Percentiles rank a stretch among this genome's conserved stretches.
phyloP scores from a whole-genome alignment of 23 tunicate genomes.

The Aplidium turbinatum region DNA sequence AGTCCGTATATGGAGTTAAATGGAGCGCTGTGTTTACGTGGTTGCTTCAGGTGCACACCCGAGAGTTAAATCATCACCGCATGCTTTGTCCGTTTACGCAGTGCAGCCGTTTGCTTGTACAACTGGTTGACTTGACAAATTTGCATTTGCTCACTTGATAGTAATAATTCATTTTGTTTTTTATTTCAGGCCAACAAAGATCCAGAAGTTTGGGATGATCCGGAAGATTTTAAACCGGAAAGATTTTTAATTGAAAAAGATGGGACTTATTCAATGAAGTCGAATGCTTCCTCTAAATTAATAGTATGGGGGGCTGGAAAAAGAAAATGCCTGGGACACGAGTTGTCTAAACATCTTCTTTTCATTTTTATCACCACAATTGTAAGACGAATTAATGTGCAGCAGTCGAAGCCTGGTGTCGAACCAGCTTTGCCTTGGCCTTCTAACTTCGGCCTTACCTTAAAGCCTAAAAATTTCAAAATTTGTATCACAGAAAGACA shows the following conservation, averaged over 20 bases:
- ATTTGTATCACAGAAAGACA: constrained; percentile 18
- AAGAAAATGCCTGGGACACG: constrained; percentile 36
- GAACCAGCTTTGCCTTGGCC: constrained; percentile 66
- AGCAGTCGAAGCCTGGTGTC: constrained; percentile 28
- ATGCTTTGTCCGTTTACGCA: too few relatives aligned
- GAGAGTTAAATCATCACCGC: too few relatives aligned
- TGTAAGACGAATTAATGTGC: constrained; percentile 14
- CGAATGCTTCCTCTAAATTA: constrained; percentile 4
- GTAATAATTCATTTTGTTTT: neutral
- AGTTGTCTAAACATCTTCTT: constrained; percentile 36
- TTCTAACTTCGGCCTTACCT: constrained; percentile 25
- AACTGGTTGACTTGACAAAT: too few relatives aligned
- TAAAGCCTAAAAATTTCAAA: constrained; percentile 27
- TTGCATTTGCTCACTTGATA: too few relatives aligned
- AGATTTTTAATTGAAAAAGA: constrained; percentile 43
- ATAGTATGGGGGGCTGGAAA: constrained; percentile 54
- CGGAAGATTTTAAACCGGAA: constrained; percentile 48
- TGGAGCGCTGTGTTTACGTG: too few relatives aligned
- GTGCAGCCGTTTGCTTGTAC: too few relatives aligned
- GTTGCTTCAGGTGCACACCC: too few relatives aligned
- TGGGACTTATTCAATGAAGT: neutral
- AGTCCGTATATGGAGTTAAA: too few relatives aligned
- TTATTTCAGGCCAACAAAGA: constrained; percentile 25
- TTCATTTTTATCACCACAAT: constrained; percentile 36
- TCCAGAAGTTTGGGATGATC: constrained; percentile 47